phyloP scores from a whole-genome alignment of 1,140 invertebrate genomes.

The Plodia interpunctella region DNA sequence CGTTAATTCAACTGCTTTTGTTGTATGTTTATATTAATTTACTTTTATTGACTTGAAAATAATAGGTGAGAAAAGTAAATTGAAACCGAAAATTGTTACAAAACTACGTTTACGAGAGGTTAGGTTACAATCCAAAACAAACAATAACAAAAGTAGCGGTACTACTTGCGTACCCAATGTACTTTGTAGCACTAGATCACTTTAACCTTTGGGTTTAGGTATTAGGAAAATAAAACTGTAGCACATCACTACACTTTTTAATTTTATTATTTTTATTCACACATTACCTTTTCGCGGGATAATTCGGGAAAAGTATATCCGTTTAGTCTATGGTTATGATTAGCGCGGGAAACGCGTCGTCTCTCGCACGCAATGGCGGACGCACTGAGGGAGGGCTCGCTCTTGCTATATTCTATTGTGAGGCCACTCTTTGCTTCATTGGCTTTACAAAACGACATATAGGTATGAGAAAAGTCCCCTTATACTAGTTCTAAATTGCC shows the following conservation, averaged over 20 bases:
- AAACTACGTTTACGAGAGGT: slow-evolving; percentile 1
- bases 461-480: neutral
- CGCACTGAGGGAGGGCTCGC: slow-evolving; percentile 29
- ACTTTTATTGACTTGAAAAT: neutral
- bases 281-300: slow-evolving; percentile 45
- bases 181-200: neutral
- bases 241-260: slow-evolving; percentile 6
- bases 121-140: slow-evolving; percentile 21
- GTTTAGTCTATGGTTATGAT: slow-evolving; percentile 36
- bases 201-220: neutral
- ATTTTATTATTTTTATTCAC: slow-evolving; percentile 10
- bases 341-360: slow-evolving; percentile 49
- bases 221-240: slow-evolving; percentile 17
- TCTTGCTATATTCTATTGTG: too few species aligned
- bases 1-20: too few species aligned
- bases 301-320: slow-evolving; percentile 32
- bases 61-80: neutral
- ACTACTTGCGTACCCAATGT: neutral
- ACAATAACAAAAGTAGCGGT: slow-evolving; percentile 18
- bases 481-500: too few species aligned
- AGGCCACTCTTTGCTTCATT: neutral
- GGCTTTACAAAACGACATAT: neutral
- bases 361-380: slow-evolving; percentile 31
- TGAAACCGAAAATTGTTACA: neutral
- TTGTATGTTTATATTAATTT: neutral